Conservation (phyloP, 2,113 vertebrate species). For the Pristiophorus japonicus region DNA sequence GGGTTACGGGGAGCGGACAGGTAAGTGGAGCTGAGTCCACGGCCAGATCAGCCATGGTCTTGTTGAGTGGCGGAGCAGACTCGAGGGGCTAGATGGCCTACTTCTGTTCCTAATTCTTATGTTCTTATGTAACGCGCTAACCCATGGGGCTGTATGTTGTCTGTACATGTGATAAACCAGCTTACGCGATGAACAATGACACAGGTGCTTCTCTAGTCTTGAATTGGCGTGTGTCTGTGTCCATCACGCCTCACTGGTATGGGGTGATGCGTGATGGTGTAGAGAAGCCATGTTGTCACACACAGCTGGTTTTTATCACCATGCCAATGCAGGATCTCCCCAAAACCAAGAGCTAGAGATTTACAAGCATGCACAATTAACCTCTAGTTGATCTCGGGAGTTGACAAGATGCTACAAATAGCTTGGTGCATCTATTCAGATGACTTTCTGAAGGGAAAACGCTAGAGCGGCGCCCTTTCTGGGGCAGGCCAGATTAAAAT, state of each 20-base stretch:
- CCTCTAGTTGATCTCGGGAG: neutral
- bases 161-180: neutral
- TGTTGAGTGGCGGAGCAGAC: too few species aligned
- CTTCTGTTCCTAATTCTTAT: too few species aligned
- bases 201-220: neutral
- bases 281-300: neutral
- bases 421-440: neutral
- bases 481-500: too few species aligned
- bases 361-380: neutral
- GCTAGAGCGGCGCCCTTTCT: too few species aligned
- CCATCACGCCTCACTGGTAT: neutral
- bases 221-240: neutral
- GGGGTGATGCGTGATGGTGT: neutral
- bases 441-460: neutral
- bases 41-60: too few species aligned
- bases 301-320: neutral
- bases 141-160: neutral
- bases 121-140: too few species aligned
- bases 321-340: neutral
- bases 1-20: too few species aligned
- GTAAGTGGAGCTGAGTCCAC: too few species aligned
- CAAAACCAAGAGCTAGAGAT: neutral
- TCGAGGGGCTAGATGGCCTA: too few species aligned
- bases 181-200: neutral
- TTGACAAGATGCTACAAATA: neutral